These are phyloP conservation scores for Anthophora plumipes DNA, from an alignment of 2,888 invertebrate genomes.

Conservation along the genomic window DNA sequence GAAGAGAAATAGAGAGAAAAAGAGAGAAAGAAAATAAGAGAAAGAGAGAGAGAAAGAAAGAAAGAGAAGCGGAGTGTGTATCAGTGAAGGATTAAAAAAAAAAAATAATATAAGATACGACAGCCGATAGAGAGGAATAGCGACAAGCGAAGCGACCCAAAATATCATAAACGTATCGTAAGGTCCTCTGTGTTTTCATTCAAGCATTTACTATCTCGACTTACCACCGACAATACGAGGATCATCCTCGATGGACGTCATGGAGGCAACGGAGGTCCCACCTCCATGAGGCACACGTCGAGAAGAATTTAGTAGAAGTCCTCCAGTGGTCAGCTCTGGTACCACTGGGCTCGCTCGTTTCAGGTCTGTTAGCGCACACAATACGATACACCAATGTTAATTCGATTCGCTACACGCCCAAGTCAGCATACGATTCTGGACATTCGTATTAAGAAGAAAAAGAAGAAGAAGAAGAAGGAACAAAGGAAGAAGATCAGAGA, in stretches of 20 bases:
- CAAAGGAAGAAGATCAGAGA: not conserved
- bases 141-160: constrained; percentile 71
- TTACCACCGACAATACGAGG: constrained; percentile 85
- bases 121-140: constrained; percentile 43
- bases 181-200: constrained; percentile 20
- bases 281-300: constrained; percentile 80
- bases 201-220: constrained; percentile 71
- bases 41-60: not conserved
- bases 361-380: constrained; percentile 85
- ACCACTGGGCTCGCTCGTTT: constrained; percentile 85
- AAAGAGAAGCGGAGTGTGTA: constrained; percentile 14
- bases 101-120: constrained; percentile 3
- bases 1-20: constrained; percentile 13
- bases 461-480: constrained; percentile 3
- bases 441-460: constrained; percentile 47
- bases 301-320: constrained; percentile 84
- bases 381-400: constrained; percentile 79
- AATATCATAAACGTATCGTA: constrained; percentile 16
- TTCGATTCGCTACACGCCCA: constrained; percentile 73
- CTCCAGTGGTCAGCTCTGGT: constrained; percentile 85
- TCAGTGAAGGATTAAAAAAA: constrained; percentile 40
- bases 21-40: not conserved
- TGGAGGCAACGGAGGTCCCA: constrained; percentile 84
- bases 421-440: constrained; percentile 56
- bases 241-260: constrained; percentile 85